phyloP scores from a whole-genome alignment of 2,888 invertebrate genomes.

The Eremobia ochroleuca region DNA sequence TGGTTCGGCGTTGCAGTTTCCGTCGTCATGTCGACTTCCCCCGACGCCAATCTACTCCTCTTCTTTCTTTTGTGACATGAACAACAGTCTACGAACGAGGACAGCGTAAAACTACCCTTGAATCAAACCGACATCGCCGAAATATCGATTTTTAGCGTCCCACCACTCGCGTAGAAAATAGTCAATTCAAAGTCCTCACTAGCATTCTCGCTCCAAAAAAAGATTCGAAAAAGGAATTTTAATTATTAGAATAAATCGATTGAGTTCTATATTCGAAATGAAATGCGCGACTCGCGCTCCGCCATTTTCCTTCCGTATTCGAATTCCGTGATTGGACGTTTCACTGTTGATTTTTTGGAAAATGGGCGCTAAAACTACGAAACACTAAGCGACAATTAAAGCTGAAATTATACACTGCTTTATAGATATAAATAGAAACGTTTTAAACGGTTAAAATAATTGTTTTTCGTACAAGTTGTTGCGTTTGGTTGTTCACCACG shows the following conservation, averaged over 20 bases:
- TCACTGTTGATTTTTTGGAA: conserved; percentile 64
- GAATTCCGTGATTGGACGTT: conserved; percentile 71
- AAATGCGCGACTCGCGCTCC: conserved; percentile 76
- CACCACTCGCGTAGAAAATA: conserved; percentile 70
- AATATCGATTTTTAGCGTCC: conserved; percentile 84
- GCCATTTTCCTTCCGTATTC: conserved; percentile 84
- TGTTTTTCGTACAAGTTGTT: conserved; percentile 82
- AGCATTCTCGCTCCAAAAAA: conserved; percentile 73
- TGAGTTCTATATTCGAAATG: conserved; percentile 73
- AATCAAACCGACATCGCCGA: conserved; percentile 74
- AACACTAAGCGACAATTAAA: conserved; percentile 81
- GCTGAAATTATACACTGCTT: conserved; percentile 65
- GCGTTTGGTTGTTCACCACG: conserved; percentile 85
- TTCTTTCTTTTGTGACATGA: conserved; percentile 86
- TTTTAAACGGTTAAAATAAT: conserved; percentile 70
- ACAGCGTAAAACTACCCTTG: conserved; percentile 78
- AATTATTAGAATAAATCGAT: conserved; percentile 60
- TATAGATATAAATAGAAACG: conserved; percentile 67
- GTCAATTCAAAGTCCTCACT: conserved; percentile 75
- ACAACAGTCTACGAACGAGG: conserved; percentile 83
- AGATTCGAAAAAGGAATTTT: conserved; percentile 56
- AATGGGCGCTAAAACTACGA: conserved; percentile 65
- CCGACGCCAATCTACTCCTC: conserved; percentile 83
- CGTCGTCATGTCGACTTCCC: conserved; percentile 88
- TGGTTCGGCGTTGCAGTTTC: conserved; percentile 90